A percentile compares a stretch with the other conserved stretches of the same genome.
Evolutionary conservation across 2,797 vertebrate species (phyloP).

Genomic region (Loris lydekkerianus): DNA sequence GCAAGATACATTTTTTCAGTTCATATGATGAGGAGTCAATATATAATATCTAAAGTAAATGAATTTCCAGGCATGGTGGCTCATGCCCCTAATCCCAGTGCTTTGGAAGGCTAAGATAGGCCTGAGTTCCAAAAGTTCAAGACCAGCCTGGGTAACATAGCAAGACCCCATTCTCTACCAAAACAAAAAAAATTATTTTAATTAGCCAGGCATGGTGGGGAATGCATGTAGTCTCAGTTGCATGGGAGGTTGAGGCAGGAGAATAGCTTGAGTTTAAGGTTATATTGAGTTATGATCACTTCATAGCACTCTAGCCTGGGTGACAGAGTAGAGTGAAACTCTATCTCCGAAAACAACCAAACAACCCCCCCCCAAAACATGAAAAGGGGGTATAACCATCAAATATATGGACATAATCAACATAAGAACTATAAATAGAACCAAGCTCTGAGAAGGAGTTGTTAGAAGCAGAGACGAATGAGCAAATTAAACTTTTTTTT

Average conservation of each 20-base stretch:
- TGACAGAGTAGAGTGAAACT: background rate
- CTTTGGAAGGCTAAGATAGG: background rate
- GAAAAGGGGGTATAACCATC: background rate
- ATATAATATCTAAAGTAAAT: background rate
- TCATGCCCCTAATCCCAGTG: background rate
- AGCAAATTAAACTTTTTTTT: background rate
- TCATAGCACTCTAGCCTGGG: background rate
- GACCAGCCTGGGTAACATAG: background rate
- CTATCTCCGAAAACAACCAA: background rate
- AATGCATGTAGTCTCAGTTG: background rate
- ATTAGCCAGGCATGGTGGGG: background rate
- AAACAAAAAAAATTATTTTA: background rate
- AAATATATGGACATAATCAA: too few species aligned
- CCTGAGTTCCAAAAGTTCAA: background rate
- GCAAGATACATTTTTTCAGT: conserved; percentile 26
- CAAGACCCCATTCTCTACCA: background rate
- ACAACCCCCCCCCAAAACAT: background rate
- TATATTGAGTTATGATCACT: background rate
- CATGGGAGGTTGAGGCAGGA: background rate
- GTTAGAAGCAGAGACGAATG: background rate
- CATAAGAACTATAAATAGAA: background rate
- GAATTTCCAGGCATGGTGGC: background rate
- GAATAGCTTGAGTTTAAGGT: background rate
- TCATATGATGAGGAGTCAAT: background rate
- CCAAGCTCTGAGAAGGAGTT: background rate